Percentiles rank a stretch among this genome's conserved stretches.
Conservation (phyloP, 2,797 vertebrate species). For the Arnoldichthys spilopterus region DNA sequence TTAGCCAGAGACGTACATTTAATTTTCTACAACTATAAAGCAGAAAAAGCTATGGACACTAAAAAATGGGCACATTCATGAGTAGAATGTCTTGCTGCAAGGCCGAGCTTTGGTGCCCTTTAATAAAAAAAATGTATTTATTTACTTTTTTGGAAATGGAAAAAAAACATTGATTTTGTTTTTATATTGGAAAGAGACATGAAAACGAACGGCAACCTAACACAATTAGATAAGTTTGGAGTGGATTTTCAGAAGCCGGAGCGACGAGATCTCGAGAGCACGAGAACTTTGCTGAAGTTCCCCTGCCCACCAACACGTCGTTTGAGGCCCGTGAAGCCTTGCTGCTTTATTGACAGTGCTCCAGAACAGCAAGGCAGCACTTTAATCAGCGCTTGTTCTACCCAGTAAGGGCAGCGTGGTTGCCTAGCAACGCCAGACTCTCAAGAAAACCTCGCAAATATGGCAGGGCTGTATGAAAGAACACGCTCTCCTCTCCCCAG, state of each 20-base stretch:
- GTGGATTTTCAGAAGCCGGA: background rate
- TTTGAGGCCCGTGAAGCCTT: conserved; percentile 40
- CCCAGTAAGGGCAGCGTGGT: conserved; percentile 48
- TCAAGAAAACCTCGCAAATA: conserved; percentile 51
- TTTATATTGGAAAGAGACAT: too few relatives aligned
- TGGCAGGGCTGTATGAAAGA: conserved; percentile 42
- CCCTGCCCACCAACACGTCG: conserved; percentile 24
- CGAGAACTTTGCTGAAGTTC: conserved; percentile 11
- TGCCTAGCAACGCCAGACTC: conserved; percentile 57
- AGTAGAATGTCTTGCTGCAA: too few relatives aligned
- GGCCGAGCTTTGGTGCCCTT: too few relatives aligned
- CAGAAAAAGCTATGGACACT: too few relatives aligned
- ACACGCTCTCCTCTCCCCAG: conserved; percentile 30
- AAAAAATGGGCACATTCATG: too few relatives aligned
- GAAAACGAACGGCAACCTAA: background rate
- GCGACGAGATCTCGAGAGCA: background rate
- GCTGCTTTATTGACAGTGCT: conserved; percentile 51
- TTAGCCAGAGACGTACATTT: too few relatives aligned
- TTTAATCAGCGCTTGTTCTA: conserved; percentile 61
- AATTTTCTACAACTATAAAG: too few relatives aligned
- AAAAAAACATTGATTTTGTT: too few relatives aligned
- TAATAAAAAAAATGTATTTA: too few relatives aligned
- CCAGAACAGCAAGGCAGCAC: conserved; percentile 56
- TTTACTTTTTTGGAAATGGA: too few relatives aligned
- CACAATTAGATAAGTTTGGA: background rate